Conservation (phyloP, 2,113 vertebrate genomes). For the Camelus bactrianus region DNA sequence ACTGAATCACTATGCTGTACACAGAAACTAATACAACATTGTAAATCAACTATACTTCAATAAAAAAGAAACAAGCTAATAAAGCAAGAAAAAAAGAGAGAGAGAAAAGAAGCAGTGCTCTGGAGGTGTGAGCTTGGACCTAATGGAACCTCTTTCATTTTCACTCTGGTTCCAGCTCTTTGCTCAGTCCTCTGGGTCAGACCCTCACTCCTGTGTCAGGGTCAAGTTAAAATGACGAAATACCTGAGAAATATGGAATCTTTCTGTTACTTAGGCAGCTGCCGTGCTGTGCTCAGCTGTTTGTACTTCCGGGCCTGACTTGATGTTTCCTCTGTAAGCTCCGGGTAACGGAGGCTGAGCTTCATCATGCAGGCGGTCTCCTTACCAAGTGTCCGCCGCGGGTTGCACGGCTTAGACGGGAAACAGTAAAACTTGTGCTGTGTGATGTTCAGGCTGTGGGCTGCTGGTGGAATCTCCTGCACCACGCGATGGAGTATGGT, state of each 20-base stretch:
- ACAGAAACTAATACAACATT: too few relatives aligned
- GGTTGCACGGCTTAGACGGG: constrained; percentile 70
- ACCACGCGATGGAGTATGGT: constrained; percentile 46
- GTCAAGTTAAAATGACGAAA: constrained; percentile 62
- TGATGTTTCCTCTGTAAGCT: constrained; percentile 63
- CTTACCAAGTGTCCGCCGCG: constrained; percentile 22
- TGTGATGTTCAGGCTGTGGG: constrained; percentile 56
- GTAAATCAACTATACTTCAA: too few relatives aligned
- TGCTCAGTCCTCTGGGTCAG: not conserved
- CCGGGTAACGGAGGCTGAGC: constrained; percentile 51
- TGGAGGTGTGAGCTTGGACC: not conserved
- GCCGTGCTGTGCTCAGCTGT: constrained; percentile 36
- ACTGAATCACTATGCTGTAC: too few relatives aligned
- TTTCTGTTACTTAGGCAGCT: constrained; percentile 64
- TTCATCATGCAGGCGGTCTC: constrained; percentile 77
- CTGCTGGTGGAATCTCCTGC: constrained; percentile 67
- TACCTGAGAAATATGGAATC: constrained; percentile 69
- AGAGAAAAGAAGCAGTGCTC: not conserved
- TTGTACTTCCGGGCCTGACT: not conserved
- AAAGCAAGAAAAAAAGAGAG: too few relatives aligned
- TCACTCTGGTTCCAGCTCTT: not conserved
- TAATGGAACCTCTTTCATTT: not conserved
- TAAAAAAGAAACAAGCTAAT: too few relatives aligned
- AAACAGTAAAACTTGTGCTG: constrained; percentile 51
- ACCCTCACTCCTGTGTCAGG: not conserved